Base-by-base conservation (phyloP, 35 echinoderm and acorn worm species). In the Acanthaster planci region DNA sequence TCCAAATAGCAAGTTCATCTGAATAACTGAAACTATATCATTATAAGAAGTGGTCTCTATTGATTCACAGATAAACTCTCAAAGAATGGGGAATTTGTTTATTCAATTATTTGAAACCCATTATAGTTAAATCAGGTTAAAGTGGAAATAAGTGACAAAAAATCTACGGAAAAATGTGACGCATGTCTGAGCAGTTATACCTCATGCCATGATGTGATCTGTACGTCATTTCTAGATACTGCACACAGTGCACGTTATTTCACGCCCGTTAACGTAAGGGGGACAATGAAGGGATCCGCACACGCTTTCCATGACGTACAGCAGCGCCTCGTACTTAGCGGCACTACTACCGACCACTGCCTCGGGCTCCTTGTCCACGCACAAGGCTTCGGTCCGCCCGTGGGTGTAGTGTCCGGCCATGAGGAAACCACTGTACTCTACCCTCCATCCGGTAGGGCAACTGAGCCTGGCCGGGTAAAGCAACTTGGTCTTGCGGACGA, bases 361-460 rank as follows among this genome's bases (percentile, higher is more conserved):
- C 40, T 80, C 86, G 5, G 86, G 72, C 6, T 38, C 52, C 40
- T 88, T 53, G 44, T 88, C 86, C 35, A 88, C 86, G 31, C 86
- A 88, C 35, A 80, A 23, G 42, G 52, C 78, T 31, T 80, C 35
- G 39, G 38, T 22, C 10, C 56, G 77, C 53, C 39, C 80, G 21
- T 72, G 58, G n/a, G 8, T n/a, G 76, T 83, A 89, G 15, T 84
- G 60, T 22, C 56, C 80, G n/a, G 87, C 19, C 60, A 89, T 77
- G 36, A 89, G 47, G 60, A 83, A 89, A 1, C 87, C 87, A 18
- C 37, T 42, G 64, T 89, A 89, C 53, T 89, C 87, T 34, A 83
- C 42, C 19, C 79, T 89, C 87, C 87, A 89, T 7, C 23, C 79
- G 79, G 54, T 83, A 83, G 79, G 83, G 81, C 1, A 83, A 44